phyloP scores from a whole-genome alignment of 1,140 invertebrate genomes.

The Anastrepha obliqua region DNA sequence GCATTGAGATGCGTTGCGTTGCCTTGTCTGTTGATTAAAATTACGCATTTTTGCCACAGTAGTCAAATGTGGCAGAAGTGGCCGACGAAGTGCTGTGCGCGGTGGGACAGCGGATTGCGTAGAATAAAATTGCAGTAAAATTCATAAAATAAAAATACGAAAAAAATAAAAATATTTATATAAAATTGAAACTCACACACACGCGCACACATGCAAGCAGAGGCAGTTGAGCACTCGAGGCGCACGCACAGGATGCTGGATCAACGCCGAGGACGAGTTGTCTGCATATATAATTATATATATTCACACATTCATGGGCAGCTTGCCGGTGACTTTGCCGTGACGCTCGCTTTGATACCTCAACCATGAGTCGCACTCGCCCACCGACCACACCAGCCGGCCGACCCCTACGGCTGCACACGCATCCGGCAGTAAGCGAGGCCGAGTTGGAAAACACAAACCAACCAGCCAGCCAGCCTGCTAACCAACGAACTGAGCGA shows the following conservation, averaged over 20 bases:
- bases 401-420: not conserved
- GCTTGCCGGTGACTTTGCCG: not conserved
- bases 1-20: slow-evolving; percentile 1
- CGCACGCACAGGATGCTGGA: slow-evolving; percentile 19
- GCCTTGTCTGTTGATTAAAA: slow-evolving; percentile 46
- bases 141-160: not conserved
- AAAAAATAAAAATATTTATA: not conserved
- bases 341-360: slow-evolving; percentile 13
- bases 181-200: slow-evolving; percentile 2
- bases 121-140: not conserved
- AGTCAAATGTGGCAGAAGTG: slow-evolving; percentile 27
- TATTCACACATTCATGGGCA: not conserved
- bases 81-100: not conserved
- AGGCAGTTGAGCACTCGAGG: not conserved
- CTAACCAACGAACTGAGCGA: not conserved
- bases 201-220: not conserved
- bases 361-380: not conserved
- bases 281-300: not conserved
- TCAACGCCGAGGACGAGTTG: not conserved
- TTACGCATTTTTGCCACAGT: slow-evolving; percentile 46
- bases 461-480: not conserved
- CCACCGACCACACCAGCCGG: not conserved
- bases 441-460: not conserved
- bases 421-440: not conserved
- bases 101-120: not conserved